Base-by-base conservation (phyloP, 30 jellyfish, hydroid and myxozoan genomes). In the Chironex yamaguchii region DNA sequence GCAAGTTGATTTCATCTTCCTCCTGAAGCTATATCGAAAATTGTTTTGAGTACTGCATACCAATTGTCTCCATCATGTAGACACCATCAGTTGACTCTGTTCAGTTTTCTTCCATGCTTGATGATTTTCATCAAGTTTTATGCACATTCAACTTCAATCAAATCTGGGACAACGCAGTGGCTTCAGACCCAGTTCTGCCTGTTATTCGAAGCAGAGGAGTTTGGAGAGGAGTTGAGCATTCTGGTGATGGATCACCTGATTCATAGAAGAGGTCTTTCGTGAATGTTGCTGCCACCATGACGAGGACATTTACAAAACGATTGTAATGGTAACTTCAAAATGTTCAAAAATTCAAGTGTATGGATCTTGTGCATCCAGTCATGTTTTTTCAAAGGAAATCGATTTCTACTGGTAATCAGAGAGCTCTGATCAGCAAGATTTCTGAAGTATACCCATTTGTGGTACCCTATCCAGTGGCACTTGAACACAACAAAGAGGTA, bases 51-150 rank as follows among this genome's bases (percentile, higher is more conserved):
- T 70, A 71, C 11, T 34, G 85, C 71, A 36, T 70, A 49, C 85
- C 85, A 21, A 48, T 71, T 25, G 29, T 71, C 50, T 36, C 85
- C 34, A 36, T 71, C 71, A 71, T 71, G 85, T 70, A 71, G 32
- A 71, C 42, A 50, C 85, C 34, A 4, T 3, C 79, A 6, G 20
- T 65, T 4, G 79, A 65, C 20, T 22, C 79, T 30, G 20, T 25
- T 3, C 79, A 24, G 30, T 2, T 63, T 63, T 2, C 62, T 4
- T 63, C 76, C 28, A 71, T 71, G 85, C 22, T 63, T n/a, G 54
- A 22, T 1, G 76, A 63, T 63, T 3, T 63, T 2, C 62, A 63
- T 25, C 6, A 12, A 2, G 14, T n/a, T 1, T 49, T 63, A n/a
- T 9, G 49, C 27, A n/a, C 62, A 17, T 63, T 63, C 4, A 49